Conservation (phyloP, 2,797 vertebrate species). For the Spea hammondii region DNA sequence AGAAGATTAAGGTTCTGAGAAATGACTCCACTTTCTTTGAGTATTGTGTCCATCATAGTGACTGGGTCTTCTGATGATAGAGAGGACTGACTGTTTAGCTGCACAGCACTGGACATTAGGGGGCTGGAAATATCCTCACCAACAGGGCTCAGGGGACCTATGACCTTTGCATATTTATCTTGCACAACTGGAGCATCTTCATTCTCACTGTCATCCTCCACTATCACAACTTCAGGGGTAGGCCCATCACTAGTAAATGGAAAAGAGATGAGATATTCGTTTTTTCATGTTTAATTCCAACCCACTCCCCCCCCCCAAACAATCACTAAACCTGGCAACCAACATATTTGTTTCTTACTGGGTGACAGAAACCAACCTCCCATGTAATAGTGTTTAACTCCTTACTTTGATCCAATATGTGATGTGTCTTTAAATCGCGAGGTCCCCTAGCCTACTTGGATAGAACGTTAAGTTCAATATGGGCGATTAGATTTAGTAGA, state of each 20-base stretch:
- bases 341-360: too few relatives aligned
- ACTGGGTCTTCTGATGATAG: conserved; percentile 85
- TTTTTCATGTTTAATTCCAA: too few relatives aligned
- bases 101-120: conserved; percentile 72
- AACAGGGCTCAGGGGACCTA: conserved; percentile 55
- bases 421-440: too few relatives aligned
- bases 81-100: conserved; percentile 76
- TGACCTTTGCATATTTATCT: conserved; percentile 58
- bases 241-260: conserved; percentile 60
- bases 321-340: too few relatives aligned
- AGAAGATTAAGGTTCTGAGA: conserved; percentile 92
- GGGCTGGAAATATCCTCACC: conserved; percentile 57
- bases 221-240: conserved; percentile 74
- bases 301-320: too few relatives aligned
- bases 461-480: too few relatives aligned
- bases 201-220: conserved; percentile 76
- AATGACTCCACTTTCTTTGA: conserved; percentile 85
- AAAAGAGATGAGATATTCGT: too few relatives aligned
- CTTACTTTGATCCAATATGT: too few relatives aligned
- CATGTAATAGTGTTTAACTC: too few relatives aligned
- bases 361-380: too few relatives aligned
- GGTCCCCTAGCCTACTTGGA: too few relatives aligned
- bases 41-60: conserved; percentile 95
- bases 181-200: conserved; percentile 71
- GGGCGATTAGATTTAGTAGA: too few relatives aligned